These are phyloP conservation scores for Mesoligia furuncula DNA, from an alignment of 2,888 invertebrate species.

Conservation along the genomic window DNA sequence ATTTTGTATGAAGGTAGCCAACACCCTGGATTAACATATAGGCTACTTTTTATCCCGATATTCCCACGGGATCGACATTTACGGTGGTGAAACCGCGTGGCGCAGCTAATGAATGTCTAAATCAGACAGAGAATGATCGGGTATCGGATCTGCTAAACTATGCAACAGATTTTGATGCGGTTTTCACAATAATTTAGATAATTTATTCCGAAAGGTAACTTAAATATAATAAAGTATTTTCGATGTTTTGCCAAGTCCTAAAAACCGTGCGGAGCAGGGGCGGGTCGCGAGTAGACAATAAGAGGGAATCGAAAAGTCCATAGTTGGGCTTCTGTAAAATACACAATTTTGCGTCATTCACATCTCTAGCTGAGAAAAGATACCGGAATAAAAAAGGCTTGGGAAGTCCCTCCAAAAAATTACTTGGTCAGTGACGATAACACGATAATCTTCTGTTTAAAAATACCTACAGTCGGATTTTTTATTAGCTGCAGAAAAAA, in stretches of 20 bases:
- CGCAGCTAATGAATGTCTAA: not conserved
- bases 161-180: not conserved
- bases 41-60: no score
- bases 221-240: not conserved
- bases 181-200: no score
- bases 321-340: not conserved
- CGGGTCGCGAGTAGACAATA: not conserved
- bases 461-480: no score
- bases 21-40: no score
- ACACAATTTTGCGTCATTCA: not conserved
- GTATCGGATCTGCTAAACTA: not conserved
- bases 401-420: not conserved
- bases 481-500: no score
- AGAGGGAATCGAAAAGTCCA: no score
- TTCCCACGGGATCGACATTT: no score
- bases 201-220: not conserved
- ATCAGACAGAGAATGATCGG: not conserved
- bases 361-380: not conserved
- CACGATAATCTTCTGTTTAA: no score
- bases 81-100: no score
- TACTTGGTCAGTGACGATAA: not conserved
- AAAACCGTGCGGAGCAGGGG: not conserved
- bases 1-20: no score
- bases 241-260: not conserved
- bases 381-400: no score